Evolutionary conservation across 2,888 invertebrate species (phyloP).

Genomic region (Ypsolopha scabrella): DNA sequence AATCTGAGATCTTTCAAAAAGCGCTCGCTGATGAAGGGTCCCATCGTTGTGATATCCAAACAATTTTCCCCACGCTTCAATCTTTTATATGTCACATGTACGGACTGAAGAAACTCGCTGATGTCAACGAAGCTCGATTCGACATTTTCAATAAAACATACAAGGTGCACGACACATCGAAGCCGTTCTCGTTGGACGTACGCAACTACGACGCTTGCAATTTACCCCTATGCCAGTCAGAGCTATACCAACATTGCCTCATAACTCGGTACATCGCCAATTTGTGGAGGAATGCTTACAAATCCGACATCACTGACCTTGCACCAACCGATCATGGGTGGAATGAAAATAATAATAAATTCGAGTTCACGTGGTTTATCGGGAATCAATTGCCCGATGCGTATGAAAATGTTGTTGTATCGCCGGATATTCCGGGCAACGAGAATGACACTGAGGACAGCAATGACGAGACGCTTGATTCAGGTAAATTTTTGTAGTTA

Average conservation of each 20-base stretch:
- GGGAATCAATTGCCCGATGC: conserved; percentile 18
- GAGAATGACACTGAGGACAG: too few species aligned
- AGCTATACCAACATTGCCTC: conserved; percentile 19
- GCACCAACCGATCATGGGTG: conserved; percentile 15
- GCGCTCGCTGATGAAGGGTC: background rate
- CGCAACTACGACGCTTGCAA: conserved; percentile 21
- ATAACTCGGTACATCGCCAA: conserved; percentile 20
- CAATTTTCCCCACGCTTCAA: too few species aligned
- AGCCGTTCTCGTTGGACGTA: too few species aligned
- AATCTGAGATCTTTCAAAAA: background rate
- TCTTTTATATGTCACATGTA: background rate
- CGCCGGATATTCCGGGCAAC: conserved; percentile 15
- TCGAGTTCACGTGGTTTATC: conserved; percentile 13
- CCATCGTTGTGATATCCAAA: background rate
- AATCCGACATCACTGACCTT: conserved; percentile 12
- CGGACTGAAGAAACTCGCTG: background rate
- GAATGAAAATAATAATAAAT: too few species aligned
- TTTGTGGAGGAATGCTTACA: conserved; percentile 19
- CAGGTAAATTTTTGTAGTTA: conserved; percentile 7
- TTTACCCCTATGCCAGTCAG: conserved; percentile 20
- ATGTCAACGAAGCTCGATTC: too few species aligned
- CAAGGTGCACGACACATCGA: conserved; percentile 17
- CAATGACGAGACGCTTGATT: conserved; percentile 12
- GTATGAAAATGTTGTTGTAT: conserved; percentile 18
- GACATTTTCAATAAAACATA: conserved; percentile 19